Conservation (phyloP, 2,113 vertebrate species). For the Ictidomys tridecemlineatus region DNA sequence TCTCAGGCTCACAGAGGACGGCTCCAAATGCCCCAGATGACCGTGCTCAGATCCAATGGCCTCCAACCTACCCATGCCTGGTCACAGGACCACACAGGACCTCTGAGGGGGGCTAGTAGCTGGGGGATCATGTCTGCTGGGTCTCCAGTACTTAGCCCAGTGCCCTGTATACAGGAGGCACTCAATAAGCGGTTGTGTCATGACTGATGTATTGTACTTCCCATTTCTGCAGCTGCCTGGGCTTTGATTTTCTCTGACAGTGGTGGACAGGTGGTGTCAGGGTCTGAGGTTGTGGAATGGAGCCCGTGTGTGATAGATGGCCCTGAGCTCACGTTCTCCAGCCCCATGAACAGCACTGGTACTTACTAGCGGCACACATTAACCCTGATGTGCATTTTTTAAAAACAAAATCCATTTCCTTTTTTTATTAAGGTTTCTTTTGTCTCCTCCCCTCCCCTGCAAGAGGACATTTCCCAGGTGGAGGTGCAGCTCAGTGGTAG, state of each 20-base stretch:
- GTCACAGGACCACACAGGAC: too few species aligned
- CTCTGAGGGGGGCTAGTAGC: neutral
- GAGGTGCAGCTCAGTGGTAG: too few species aligned
- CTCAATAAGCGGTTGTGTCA: too few species aligned
- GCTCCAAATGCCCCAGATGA: neutral
- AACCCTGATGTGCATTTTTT: neutral
- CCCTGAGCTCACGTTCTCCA: neutral
- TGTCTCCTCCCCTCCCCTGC: neutral
- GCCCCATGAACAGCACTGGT: neutral
- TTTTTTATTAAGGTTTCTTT: conserved; percentile 24
- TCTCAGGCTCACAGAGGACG: neutral
- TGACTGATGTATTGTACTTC: neutral
- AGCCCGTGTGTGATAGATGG: rapidly evolving
- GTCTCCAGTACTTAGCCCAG: neutral
- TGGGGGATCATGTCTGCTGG: neutral
- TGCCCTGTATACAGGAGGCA: neutral
- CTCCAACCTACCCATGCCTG: rapidly evolving
- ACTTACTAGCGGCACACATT: neutral
- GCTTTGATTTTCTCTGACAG: neutral
- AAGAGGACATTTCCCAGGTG: neutral
- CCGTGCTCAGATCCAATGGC: neutral
- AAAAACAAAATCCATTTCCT: neutral
- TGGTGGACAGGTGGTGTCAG: neutral
- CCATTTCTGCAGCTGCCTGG: neutral
- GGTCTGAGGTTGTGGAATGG: neutral